Evolutionary conservation across 2,113 vertebrate species (phyloP).

Genomic region (Vulpes lagopus): DNA sequence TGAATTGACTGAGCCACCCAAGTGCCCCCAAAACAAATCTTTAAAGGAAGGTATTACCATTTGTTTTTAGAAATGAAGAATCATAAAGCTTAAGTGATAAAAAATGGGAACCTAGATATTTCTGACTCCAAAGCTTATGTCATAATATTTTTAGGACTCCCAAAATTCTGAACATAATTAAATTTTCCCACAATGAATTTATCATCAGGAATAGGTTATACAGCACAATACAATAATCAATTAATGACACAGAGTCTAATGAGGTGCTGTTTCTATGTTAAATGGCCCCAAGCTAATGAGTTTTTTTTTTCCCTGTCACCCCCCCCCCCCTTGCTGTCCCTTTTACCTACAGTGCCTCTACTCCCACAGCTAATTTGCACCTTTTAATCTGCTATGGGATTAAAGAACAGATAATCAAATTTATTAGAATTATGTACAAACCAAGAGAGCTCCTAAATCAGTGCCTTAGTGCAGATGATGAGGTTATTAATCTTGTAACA

Average conservation of each 20-base stretch:
- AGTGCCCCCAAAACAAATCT: background rate
- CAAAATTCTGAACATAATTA: slow-evolving; percentile 14
- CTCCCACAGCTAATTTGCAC: background rate
- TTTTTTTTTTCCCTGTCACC: background rate
- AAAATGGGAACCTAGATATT: background rate
- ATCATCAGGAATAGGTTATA: background rate
- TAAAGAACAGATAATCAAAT: slow-evolving; percentile 21
- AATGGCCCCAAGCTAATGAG: background rate
- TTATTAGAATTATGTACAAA: slow-evolving; percentile 33
- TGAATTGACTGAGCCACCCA: background rate
- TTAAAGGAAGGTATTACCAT: background rate
- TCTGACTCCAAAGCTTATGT: slow-evolving; percentile 2
- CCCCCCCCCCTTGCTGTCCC: background rate
- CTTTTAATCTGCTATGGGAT: slow-evolving; percentile 11
- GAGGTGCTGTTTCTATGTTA: background rate
- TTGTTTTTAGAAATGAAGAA: slow-evolving; percentile 59
- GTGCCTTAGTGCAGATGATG: background rate
- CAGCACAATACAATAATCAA: background rate
- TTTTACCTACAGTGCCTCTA: background rate
- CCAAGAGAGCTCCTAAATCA: slow-evolving; percentile 9
- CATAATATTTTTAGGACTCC: slow-evolving; percentile 34
- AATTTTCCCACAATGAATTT: slow-evolving; percentile 14
- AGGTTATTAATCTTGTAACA: background rate
- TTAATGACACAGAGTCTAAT: background rate
- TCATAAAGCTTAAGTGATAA: background rate